Base-by-base conservation (phyloP, 2,888 invertebrate species). In the Lochmaea capreae region DNA sequence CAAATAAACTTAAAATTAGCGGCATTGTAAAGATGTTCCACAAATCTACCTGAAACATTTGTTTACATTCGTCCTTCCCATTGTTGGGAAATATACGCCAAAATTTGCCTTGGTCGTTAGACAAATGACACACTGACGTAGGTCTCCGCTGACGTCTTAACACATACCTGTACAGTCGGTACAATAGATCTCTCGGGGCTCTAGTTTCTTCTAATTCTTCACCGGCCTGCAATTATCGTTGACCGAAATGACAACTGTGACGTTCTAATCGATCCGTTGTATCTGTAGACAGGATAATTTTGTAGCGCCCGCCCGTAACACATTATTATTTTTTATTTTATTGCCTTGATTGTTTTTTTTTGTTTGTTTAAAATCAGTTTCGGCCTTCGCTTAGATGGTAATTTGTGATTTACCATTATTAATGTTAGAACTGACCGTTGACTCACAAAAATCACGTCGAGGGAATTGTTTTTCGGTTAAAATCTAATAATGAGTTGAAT, bases 181-280 rank as follows among this genome's bases (percentile, higher is more conserved):
- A 54, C 73, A 71, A 76, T 73, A 74, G 76, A 78, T 74, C 73
- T 75, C 75, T 72, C 52, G 67, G 42, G 72, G 67, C 71, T 71
- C 65, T 18, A 57, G 62, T 65, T 74, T 71, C 52, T 54, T 74
- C 67, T 67, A 62, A 49, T 71, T 65, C 49, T 59, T 65, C 75
- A 78, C 84, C 84, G 84, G 80, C 73, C 79, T 81, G 79, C 82
- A 84, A 84, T 84, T 83, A 84, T 80, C 73, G 75, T 74, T 71
- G 76, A 73, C 75, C 79, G 66, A 82, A 72, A 82, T 84, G 84
- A 84, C 84, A 84, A 83, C 81, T 79, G 72, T 83, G 84, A 84
- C 82, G 81, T 83, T 78, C 82, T 84, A 84, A 84, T 84, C 82
- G 82, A 79, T 76, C 76, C 80, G 71, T 76, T 75, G 76, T 78